Percentiles rank a stretch among this genome's conserved stretches.
phyloP scores from a whole-genome alignment of 2,888 invertebrate genomes.

The Lepidonotus clava region DNA sequence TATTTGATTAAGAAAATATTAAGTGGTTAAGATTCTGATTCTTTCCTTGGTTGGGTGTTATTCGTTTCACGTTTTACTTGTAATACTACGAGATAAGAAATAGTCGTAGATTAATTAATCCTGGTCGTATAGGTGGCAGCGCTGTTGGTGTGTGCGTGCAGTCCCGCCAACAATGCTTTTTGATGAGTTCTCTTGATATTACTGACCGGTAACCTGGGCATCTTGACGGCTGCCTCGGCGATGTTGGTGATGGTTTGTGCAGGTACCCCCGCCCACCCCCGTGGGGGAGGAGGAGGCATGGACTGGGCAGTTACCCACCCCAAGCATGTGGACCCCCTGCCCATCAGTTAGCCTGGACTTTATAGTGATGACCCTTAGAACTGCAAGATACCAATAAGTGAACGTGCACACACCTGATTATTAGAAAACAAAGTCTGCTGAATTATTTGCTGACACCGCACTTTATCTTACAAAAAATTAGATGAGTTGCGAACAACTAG shows the following conservation, averaged over 20 bases:
- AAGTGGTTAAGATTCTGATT: too few species aligned
- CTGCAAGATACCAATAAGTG: too few species aligned
- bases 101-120: constrained; percentile 14
- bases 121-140: neutral
- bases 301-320: neutral
- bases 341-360: neutral
- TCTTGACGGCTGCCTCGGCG: constrained; percentile 3
- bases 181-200: neutral
- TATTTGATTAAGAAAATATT: too few species aligned
- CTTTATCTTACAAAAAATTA: too few species aligned
- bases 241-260: neutral
- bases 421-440: too few species aligned
- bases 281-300: neutral
- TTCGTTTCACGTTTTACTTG: too few species aligned
- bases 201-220: constrained; percentile 34
- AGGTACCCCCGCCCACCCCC: neutral
- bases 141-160: constrained; percentile 32
- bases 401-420: too few species aligned
- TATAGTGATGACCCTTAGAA: too few species aligned
- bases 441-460: too few species aligned
- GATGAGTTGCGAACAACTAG: too few species aligned
- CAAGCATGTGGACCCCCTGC: neutral
- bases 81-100: neutral
- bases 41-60: neutral
- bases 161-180: neutral